A percentile compares a stretch with the other conserved stretches of the same genome.
phyloP scores from a whole-genome alignment of 2,113 vertebrate species.

The Dendrocopos noguchii region DNA sequence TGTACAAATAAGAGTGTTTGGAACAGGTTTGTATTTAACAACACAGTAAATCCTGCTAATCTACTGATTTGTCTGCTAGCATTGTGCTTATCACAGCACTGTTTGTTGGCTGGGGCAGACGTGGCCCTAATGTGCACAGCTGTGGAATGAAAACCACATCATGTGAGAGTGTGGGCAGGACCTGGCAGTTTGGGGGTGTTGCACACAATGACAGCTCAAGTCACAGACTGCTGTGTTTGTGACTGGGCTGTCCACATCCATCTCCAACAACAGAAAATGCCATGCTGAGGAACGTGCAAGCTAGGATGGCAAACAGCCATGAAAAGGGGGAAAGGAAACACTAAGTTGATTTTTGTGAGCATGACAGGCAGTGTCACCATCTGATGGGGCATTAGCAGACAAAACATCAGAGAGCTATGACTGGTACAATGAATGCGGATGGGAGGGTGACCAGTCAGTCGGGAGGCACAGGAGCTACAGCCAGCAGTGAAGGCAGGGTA shows the following conservation, averaged over 20 bases:
- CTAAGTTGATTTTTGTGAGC: neutral
- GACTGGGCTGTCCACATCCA: neutral
- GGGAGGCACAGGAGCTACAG: neutral
- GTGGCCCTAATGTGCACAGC: neutral
- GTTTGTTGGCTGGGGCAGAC: neutral
- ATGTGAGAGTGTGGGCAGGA: neutral
- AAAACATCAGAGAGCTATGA: neutral
- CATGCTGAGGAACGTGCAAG: neutral
- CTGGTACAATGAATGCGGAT: fast-evolving
- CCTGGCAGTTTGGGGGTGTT: neutral
- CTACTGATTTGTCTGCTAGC: neutral
- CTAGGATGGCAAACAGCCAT: neutral
- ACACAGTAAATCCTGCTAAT: constrained; percentile 5
- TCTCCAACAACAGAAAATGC: neutral
- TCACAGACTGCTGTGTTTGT: neutral
- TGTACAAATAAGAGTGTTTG: neutral
- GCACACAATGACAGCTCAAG: neutral
- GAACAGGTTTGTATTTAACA: neutral
- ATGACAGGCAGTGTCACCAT: neutral
- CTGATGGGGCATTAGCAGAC: neutral
- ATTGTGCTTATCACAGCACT: neutral
- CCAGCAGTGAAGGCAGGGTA: neutral
- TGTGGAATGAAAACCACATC: neutral
- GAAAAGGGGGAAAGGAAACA: neutral
- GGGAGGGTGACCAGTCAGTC: neutral